Conservation (phyloP, 2,797 vertebrate species). For the Catharus ustulatus region DNA sequence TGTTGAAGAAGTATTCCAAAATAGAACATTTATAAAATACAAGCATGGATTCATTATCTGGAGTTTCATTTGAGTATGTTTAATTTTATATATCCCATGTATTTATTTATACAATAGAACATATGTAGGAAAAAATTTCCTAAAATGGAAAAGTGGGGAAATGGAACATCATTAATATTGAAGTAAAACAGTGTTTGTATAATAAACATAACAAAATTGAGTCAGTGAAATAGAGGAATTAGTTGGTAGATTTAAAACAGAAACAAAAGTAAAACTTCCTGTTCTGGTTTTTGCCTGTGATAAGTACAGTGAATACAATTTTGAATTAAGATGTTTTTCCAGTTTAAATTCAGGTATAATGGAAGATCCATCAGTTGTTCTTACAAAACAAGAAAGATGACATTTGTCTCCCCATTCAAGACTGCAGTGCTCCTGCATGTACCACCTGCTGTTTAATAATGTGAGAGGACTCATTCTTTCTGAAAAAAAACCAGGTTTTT, state of each 20-base stretch:
- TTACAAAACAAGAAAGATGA: not conserved
- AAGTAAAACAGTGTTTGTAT: conserved; percentile 21
- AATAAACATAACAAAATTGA: not conserved
- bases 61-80: not conserved
- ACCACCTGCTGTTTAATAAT: not conserved
- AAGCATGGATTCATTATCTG: not conserved
- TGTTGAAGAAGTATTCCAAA: not conserved
- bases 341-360: not conserved
- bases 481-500: not conserved
- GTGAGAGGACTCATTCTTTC: not conserved
- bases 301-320: not conserved
- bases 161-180: not conserved
- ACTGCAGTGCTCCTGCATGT: not conserved
- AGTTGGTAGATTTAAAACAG: conserved; percentile 29
- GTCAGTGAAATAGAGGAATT: not conserved
- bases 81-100: not conserved
- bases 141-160: not conserved
- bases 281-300: not conserved
- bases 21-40: not conserved
- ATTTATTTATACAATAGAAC: not conserved
- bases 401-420: not conserved
- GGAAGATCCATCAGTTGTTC: not conserved
- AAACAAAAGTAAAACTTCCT: conserved; percentile 15
- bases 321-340: not conserved
- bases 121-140: not conserved